Evolutionary conservation across 2,888 invertebrate genomes (phyloP), one percentile per base, ranked within the genome.

Genomic region (Andricus quercusramuli): DNA sequence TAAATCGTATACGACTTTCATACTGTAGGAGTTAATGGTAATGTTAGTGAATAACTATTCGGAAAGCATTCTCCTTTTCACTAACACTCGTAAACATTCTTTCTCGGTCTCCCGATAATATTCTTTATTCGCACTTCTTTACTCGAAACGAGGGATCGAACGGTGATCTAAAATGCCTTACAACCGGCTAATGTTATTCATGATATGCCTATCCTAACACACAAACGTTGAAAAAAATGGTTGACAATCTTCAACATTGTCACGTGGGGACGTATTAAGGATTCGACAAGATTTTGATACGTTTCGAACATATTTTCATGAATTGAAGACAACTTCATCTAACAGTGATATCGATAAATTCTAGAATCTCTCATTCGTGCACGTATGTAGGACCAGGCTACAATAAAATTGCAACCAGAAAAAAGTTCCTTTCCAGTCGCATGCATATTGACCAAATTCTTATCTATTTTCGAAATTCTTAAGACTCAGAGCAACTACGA

Each of bases 211-310:
- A 88, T 80, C 84, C 89, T 90, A 89, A 89, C 89, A 88, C 86
- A 85, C 88, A 89, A 89, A 89, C 86, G 85, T 87, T 87, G 81
- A 88, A 89, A 90, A 86, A 88, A 90, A 89, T 87, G 88, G 86
- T 89, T 89, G 90, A 90, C 89, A 89, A 89, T 89, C 82, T 86
- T 87, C 83, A 86, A 74, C 78, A 79, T 80, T 79, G 44, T 77
- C 77, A 76, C 70, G 78, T 78, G 78, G 62, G 79, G 78, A 68
- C 44, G 62, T 78, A 65, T 32, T 64, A 59, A 37, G 29, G 56
- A 78, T 77, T 80, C 37, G 29, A 80, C 59, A 65, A 78, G 74
- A 67, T 82, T 83, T 80, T 68, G 59, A 80, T 83, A 82, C 80
- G 78, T 67, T 79, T 77, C 9, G 25, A 67, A 81, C 64, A 77